These are phyloP conservation scores for Ectobius pallidus DNA, from an alignment of 2,888 invertebrate species.

Conservation along the genomic window DNA sequence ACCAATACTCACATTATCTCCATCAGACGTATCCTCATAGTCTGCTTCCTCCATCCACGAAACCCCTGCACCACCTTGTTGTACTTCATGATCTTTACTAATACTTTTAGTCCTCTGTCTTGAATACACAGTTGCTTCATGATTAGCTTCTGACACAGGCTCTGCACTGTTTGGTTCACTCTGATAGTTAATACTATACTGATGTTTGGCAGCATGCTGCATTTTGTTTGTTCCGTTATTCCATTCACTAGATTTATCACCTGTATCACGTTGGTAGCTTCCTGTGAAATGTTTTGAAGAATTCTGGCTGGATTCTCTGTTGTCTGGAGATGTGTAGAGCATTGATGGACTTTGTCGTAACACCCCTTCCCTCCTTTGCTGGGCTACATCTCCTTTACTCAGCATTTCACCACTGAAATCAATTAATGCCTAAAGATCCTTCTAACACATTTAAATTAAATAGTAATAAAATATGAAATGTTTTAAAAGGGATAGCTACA, in stretches of 20 bases:
- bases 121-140: background rate
- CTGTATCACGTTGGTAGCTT: background rate
- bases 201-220: background rate
- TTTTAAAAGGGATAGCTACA: no score
- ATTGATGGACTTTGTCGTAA: slow-evolving; percentile 9
- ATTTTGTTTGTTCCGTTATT: background rate
- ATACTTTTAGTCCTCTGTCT: background rate
- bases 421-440: no score
- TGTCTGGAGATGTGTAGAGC: background rate
- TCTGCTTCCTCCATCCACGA: slow-evolving; percentile 33
- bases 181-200: background rate
- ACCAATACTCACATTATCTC: slow-evolving; percentile 41
- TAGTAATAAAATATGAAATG: no score
- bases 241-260: background rate
- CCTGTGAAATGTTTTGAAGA: background rate
- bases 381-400: background rate
- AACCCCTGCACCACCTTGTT: background rate
- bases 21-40: slow-evolving; percentile 42
- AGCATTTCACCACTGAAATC: background rate
- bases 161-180: background rate
- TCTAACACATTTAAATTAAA: no score
- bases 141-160: no score
- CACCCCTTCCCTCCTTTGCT: slow-evolving; percentile 10
- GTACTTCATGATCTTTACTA: slow-evolving; percentile 16
- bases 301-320: background rate